Base-by-base conservation (phyloP, 2,113 vertebrate species). In the Neofelis nebulosa region DNA sequence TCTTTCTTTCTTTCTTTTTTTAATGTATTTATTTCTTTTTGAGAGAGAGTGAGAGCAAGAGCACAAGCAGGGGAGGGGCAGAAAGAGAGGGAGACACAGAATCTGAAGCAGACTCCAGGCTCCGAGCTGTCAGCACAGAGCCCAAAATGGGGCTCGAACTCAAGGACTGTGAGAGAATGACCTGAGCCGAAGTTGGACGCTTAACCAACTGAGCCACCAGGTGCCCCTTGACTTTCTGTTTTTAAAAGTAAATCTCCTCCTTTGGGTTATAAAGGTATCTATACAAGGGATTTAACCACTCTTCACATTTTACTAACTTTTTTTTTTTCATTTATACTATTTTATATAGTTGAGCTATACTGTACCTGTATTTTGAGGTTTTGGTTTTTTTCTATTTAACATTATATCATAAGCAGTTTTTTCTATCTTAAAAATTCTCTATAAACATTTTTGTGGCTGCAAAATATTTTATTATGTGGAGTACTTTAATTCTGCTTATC, bases 321-420 rank as follows among this genome's bases (percentile, higher is more conserved):
- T 79, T 19, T 91, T 25, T 52, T 74, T 94, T 91, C 55, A 38
- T 93, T 88, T 82, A 78, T 81, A 41, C 16, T 79, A 11, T 95
- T 92, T 93, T 93, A 57, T 80, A 10, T 89, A 85, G 74, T 66
- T 90, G 25, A 90, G 15, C 55, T 95, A 61, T 85, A 33, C 18
- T 52, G 0, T 50, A 68, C 13, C 18, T 92, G 8, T 86, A 50
- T 90, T 94, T 83, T 31, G 25, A 33, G 52, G 11, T 31, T 88
- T 97, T 94, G 29, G 9, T 90, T 85, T 95, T 19, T 92, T 86
- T 94, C 38, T 97, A 27, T 74, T 97, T 95, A 95, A 90, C 8
- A 65, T 94, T 33, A 21, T 61, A 27, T 55, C 25, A 82, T 74
- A 91, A 88, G 21, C 41, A 79, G 4, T 88, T 97, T 95, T 95